Evolutionary conservation across 2,113 vertebrate genomes (phyloP).

Genomic region (Alaudala cheleensis): DNA sequence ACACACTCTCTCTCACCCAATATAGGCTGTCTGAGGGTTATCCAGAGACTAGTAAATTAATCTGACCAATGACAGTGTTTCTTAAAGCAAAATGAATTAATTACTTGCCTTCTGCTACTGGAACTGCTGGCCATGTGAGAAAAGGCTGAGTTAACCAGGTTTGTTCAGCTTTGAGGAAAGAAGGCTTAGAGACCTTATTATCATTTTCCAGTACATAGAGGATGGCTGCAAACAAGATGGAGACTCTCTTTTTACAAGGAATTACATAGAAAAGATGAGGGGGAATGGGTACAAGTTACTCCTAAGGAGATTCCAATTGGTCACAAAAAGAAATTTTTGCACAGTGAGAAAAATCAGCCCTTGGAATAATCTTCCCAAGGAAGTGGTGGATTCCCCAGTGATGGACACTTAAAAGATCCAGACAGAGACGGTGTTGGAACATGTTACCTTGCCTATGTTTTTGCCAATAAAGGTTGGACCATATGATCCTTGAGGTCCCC

Average conservation of each 20-base stretch:
- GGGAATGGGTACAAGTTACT: background rate
- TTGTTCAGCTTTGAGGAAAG: background rate
- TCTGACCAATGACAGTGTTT: background rate
- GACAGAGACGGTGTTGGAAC: background rate
- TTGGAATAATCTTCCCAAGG: background rate
- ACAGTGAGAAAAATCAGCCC: background rate
- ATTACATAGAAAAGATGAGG: background rate
- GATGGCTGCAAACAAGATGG: background rate
- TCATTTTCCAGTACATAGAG: background rate
- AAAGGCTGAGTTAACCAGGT: background rate
- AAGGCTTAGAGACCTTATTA: background rate
- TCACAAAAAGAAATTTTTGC: background rate
- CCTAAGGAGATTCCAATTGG: background rate
- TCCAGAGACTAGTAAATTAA: background rate
- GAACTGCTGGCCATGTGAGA: background rate
- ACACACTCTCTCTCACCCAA: no score
- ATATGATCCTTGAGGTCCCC: background rate
- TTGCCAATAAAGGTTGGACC: background rate
- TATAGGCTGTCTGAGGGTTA: background rate
- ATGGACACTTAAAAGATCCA: background rate
- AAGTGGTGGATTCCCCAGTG: background rate
- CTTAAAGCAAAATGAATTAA: background rate
- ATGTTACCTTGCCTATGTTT: background rate
- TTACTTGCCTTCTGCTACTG: background rate
- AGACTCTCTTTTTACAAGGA: background rate